A percentile compares a stretch with the other conserved stretches of the same genome.
Evolutionary conservation across 2,888 invertebrate genomes (phyloP).

Genomic region (Ichneumon xanthorius): DNA sequence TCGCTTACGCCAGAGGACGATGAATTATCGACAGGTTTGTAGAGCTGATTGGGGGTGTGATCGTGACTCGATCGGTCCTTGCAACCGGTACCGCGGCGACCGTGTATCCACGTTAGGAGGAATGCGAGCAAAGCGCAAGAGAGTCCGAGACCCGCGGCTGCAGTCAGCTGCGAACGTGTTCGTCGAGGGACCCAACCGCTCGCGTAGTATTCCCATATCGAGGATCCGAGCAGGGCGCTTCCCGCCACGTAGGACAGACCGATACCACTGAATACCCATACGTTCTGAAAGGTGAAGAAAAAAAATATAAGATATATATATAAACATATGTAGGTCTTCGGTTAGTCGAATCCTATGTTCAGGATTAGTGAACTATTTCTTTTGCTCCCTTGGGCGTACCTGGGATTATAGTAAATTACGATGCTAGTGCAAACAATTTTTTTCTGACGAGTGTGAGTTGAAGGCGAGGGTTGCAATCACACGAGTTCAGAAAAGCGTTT

Average conservation of each 20-base stretch:
- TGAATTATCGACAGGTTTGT: slow-evolving; percentile 83
- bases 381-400: too few relatives aligned
- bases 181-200: slow-evolving; percentile 90
- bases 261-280: slow-evolving; percentile 90
- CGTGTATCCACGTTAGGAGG: slow-evolving; percentile 82
- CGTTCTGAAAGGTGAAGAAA: slow-evolving; percentile 86
- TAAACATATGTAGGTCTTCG: too few relatives aligned
- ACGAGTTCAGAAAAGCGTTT: too few relatives aligned
- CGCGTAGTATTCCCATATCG: slow-evolving; percentile 89
- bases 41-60: slow-evolving; percentile 80
- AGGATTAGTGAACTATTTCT: too few relatives aligned
- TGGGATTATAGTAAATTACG: too few relatives aligned
- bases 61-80: slow-evolving; percentile 77
- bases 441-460: too few relatives aligned
- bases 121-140: slow-evolving; percentile 82
- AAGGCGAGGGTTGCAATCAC: too few relatives aligned
- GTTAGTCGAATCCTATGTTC: too few relatives aligned
- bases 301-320: not conserved
- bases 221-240: slow-evolving; percentile 89
- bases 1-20: slow-evolving; percentile 81
- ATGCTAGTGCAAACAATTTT: too few relatives aligned
- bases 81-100: slow-evolving; percentile 77
- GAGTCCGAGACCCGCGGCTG: slow-evolving; percentile 81
- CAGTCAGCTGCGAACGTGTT: slow-evolving; percentile 89
- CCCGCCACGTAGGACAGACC: slow-evolving; percentile 90